Evolutionary conservation across 2,113 vertebrate species (phyloP).

Genomic region (Dipodomys merriami): DNA sequence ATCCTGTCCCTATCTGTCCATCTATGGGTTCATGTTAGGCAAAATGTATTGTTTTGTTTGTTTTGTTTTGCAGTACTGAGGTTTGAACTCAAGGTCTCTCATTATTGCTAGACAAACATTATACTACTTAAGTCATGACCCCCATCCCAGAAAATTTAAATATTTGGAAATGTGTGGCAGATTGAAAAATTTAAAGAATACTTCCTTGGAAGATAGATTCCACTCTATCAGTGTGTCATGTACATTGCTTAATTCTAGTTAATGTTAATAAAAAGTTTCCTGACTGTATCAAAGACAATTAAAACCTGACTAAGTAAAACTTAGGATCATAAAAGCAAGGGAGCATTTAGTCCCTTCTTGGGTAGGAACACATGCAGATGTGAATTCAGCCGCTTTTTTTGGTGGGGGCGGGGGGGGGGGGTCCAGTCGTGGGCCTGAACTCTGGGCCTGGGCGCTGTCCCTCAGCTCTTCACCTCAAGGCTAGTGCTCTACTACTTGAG

Average conservation of each 20-base stretch:
- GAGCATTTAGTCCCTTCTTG: too few species aligned
- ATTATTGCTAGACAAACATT: too few species aligned
- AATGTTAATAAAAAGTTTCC: background rate
- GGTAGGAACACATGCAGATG: background rate
- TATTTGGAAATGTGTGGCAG: background rate
- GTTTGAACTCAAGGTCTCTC: too few species aligned
- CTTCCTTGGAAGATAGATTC: slow-evolving; percentile 5
- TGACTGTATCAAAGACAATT: background rate
- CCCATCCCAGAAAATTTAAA: background rate
- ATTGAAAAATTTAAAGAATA: slow-evolving; percentile 37
- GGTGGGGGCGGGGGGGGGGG: too few species aligned
- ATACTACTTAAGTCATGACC: too few species aligned
- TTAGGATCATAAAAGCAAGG: background rate
- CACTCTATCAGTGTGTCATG: background rate
- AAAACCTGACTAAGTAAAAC: slow-evolving; percentile 43
- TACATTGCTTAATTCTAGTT: background rate
- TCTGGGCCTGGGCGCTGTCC: too few species aligned
- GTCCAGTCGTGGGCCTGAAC: too few species aligned
- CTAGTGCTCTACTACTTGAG: too few species aligned
- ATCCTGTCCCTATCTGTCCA: background rate
- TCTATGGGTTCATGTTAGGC: background rate
- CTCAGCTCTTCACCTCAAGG: too few species aligned
- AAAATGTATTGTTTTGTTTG: too few species aligned
- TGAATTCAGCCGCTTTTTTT: background rate
- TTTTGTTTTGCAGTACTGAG: too few species aligned